Evolutionary conservation across 2,888 invertebrate genomes (phyloP).

Genomic region (Mythimna impura): DNA sequence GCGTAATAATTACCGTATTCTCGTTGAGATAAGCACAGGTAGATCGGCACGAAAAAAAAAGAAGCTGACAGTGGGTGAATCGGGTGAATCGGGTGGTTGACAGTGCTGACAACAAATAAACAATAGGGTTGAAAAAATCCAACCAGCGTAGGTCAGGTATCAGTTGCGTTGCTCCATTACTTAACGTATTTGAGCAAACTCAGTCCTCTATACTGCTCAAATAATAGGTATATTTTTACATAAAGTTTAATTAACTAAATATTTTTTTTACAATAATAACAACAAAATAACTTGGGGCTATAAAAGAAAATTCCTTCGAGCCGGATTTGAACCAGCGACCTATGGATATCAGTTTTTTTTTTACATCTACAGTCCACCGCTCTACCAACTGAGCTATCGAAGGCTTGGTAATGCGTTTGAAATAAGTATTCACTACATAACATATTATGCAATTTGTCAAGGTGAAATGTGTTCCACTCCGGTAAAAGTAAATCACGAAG

Average conservation of each 20-base stretch:
- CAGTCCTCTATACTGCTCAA: no score
- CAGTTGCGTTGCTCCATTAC: no score
- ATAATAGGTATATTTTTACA: no score
- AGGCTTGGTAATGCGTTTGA: slow-evolving; percentile 36
- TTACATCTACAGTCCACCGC: slow-evolving; percentile 86
- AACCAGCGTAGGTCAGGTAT: no score
- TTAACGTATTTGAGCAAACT: no score
- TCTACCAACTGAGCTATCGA: slow-evolving; percentile 84
- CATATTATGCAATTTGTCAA: slow-evolving; percentile 24
- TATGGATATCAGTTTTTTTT: slow-evolving; percentile 84
- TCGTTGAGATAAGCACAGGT: no score
- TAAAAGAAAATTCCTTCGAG: slow-evolving; percentile 86
- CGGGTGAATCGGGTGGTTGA: no score
- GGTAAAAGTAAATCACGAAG: slow-evolving; percentile 19
- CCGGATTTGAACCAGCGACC: slow-evolving; percentile 92
- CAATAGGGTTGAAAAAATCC: no score
- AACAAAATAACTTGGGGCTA: not conserved
- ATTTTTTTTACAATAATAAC: not conserved
- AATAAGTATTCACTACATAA: slow-evolving; percentile 23
- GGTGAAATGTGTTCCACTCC: slow-evolving; percentile 29
- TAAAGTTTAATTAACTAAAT: no score
- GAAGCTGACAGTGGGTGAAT: no score
- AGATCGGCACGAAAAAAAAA: no score
- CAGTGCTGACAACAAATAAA: no score
- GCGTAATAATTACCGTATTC: not conserved